These are phyloP conservation scores for Falco punctatus DNA, from an alignment of 2,113 vertebrate genomes.

Conservation along the genomic window DNA sequence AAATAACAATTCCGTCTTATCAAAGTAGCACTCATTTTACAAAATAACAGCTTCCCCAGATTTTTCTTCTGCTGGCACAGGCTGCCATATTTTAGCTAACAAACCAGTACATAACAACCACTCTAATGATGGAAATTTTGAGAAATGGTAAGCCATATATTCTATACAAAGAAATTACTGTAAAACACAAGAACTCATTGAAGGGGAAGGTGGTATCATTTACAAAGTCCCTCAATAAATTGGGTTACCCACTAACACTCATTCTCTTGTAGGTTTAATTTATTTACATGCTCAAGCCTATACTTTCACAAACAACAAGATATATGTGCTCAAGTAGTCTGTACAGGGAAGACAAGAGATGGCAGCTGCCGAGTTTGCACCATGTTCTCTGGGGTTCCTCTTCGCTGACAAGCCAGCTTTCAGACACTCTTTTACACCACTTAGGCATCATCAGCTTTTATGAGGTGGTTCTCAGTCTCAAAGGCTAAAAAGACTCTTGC, in stretches of 20 bases:
- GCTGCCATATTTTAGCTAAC: neutral
- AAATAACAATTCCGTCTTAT: neutral
- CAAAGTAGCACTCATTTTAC: neutral
- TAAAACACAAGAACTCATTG: neutral
- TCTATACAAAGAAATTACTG: neutral
- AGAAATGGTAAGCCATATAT: neutral
- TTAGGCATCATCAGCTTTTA: neutral
- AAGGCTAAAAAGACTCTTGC: neutral
- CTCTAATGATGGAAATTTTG: neutral
- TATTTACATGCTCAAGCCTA: neutral
- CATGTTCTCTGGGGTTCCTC: neutral
- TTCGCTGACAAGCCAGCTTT: neutral
- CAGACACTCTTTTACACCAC: neutral
- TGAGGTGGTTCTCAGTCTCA: neutral
- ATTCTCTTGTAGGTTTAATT: neutral
- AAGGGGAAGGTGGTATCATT: neutral
- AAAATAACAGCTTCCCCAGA: neutral
- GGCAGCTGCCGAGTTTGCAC: accelerated
- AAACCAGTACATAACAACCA: neutral
- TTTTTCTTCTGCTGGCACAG: neutral
- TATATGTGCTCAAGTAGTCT: too few species aligned
- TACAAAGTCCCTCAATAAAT: neutral
- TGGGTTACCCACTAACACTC: neutral
- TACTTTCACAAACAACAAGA: neutral
- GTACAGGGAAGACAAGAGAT: neutral